Base-by-base conservation (phyloP, 2,113 vertebrate species). In the Burhinus bistriatus region DNA sequence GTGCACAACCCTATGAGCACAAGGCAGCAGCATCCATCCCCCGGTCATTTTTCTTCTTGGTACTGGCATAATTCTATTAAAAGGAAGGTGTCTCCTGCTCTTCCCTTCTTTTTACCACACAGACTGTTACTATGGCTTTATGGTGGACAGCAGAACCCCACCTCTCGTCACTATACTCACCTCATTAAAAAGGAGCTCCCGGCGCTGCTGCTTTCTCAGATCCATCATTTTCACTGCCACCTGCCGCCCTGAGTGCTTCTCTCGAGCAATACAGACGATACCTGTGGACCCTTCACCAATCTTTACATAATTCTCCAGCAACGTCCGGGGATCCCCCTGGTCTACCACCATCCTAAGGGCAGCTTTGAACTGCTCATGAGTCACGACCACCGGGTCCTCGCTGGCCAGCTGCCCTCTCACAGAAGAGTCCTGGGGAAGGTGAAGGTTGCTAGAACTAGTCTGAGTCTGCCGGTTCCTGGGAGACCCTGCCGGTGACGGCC, bases 171-270 rank as follows among this genome's bases (percentile, higher is more conserved):
- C 73, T 4, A 26, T 22, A 15, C 94, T 79, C 97, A 99, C 99
- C 99, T 99, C 99, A 38, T 99, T 99, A 92, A 99, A 99, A 36
- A 99, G 99, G 92, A 99, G 97, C 95, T 99, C 99, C 93, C 99
- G 97, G 76, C 99, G 98, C 96, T 99, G 99, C 97, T 99, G 99
- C 97, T 99, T 99, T 83, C 99, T 98, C 93, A 99, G 98, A 96
- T 99, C 99, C 99, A 99, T 99, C 99, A 99, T 99, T 97, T 99
- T 99, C 93, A 99, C 99, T 0, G 99, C 99, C 96, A 99, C 99
- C 95, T 99, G 99, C 47, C 99, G 98, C 69, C 99, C 99, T 0
- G 99, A 99, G 97, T 99, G 99, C 98, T 99, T 99, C 97, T 99
- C 99, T 3, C 98, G 98, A 45, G 99, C 99, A 2, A 99, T 99